phyloP scores from a whole-genome alignment of 2,888 invertebrate species.

The Plebejus melissa region DNA sequence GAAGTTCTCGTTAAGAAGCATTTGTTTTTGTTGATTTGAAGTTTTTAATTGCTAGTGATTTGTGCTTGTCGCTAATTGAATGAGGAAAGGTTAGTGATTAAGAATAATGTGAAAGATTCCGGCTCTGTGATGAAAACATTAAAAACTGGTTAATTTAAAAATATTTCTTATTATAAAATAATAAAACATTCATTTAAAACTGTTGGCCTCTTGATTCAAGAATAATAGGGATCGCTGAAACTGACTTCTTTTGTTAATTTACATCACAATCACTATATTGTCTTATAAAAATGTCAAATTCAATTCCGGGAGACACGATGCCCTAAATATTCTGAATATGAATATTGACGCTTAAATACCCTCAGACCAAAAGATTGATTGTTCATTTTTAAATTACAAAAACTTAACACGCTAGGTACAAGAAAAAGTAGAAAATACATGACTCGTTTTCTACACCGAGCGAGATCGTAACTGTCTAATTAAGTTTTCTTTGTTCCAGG shows the following conservation, averaged over 20 bases:
- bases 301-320: too few species aligned
- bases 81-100: conserved; percentile 8
- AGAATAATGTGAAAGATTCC: neutral
- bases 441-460: neutral
- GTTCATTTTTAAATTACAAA: neutral
- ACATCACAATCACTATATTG: neutral
- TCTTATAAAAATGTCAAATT: neutral
- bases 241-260: neutral
- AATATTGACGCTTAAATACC: too few species aligned
- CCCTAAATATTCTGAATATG: too few species aligned
- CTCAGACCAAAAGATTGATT: too few species aligned
- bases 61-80: conserved; percentile 26
- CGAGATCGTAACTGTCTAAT: conserved; percentile 26
- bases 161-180: neutral
- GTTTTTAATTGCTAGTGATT: conserved; percentile 27
- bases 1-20: conserved; percentile 23
- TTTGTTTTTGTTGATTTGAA: conserved; percentile 29
- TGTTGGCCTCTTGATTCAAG: neutral
- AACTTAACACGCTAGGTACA: neutral
- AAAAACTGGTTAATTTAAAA: neutral
- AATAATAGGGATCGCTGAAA: neutral
- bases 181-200: neutral
- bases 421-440: neutral
- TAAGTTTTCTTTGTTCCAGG: conserved; percentile 55
- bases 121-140: neutral